Evolutionary conservation across 2,888 invertebrate genomes (phyloP).

Genomic region (Eristalis pertinax): DNA sequence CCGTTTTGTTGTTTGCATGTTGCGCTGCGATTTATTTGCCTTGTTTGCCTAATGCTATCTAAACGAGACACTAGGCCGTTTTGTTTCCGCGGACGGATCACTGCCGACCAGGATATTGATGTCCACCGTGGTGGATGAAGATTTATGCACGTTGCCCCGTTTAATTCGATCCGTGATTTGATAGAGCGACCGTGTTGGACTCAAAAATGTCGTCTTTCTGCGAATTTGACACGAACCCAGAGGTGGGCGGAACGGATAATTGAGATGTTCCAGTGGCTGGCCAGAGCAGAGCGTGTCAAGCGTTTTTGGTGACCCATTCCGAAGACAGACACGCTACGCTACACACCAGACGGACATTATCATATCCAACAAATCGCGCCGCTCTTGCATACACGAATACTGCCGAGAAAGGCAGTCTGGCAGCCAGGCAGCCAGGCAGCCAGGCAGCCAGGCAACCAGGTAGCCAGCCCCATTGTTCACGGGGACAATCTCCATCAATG

Average conservation of each 20-base stretch:
- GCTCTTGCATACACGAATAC: neutral
- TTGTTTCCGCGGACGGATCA: constrained; percentile 51
- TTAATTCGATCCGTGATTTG: constrained; percentile 41
- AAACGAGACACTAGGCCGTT: constrained; percentile 66
- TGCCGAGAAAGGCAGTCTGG: neutral
- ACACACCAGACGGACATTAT: neutral
- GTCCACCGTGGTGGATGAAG: constrained; percentile 12
- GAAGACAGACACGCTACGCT: neutral
- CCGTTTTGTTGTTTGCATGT: constrained; percentile 63
- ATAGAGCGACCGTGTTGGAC: constrained; percentile 16
- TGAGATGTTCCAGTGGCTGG: constrained; percentile 30
- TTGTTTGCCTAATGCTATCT: constrained; percentile 66
- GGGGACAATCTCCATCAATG: neutral
- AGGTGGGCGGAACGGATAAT: constrained; percentile 43
- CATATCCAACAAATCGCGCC: neutral
- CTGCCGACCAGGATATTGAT: constrained; percentile 38
- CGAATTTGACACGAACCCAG: constrained; percentile 4
- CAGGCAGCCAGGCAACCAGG: neutral
- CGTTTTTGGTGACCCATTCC: neutral
- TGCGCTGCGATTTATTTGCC: constrained; percentile 60
- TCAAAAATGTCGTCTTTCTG: neutral
- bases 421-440: too few species aligned
- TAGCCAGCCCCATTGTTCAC: neutral
- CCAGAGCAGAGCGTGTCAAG: neutral
- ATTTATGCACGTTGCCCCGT: constrained; percentile 17